Conservation (phyloP, 2,888 invertebrate genomes). For the Camptogramma bilineatum region DNA sequence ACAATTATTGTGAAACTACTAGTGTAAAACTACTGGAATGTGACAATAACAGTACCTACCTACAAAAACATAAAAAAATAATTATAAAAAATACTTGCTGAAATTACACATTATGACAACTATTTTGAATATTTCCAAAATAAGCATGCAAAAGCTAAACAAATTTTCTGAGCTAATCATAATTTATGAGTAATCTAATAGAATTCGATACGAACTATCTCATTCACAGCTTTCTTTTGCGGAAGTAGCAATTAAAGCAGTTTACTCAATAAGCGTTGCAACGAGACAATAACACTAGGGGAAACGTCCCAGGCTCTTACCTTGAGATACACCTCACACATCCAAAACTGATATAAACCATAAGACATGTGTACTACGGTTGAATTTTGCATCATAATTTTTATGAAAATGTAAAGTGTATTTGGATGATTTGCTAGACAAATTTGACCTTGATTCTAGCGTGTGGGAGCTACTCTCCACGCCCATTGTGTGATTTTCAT, state of each 20-base stretch:
- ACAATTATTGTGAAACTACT: neutral
- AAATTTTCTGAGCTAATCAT: neutral
- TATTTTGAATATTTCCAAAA: too few relatives aligned
- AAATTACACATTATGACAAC: too few relatives aligned
- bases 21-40: neutral
- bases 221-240: constrained; percentile 57
- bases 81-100: too few relatives aligned
- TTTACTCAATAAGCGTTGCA: constrained; percentile 60
- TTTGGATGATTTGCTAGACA: constrained; percentile 74
- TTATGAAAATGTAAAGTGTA: constrained; percentile 54
- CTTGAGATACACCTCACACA: constrained; percentile 53
- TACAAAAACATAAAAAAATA: neutral
- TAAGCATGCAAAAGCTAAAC: neutral
- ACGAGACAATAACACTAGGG: constrained; percentile 75
- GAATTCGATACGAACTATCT: constrained; percentile 45
- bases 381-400: constrained; percentile 34
- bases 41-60: neutral
- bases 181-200: constrained; percentile 14
- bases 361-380: constrained; percentile 37
- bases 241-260: constrained; percentile 78
- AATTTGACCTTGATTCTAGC: constrained; percentile 79
- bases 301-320: constrained; percentile 77
- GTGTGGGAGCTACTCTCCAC: constrained; percentile 72
- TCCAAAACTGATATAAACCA: constrained; percentile 33
- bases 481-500: constrained; percentile 72